Percentiles rank a stretch among this genome's conserved stretches.
Conservation (phyloP, 2,113 vertebrate species). For the Accipiter cooperii region DNA sequence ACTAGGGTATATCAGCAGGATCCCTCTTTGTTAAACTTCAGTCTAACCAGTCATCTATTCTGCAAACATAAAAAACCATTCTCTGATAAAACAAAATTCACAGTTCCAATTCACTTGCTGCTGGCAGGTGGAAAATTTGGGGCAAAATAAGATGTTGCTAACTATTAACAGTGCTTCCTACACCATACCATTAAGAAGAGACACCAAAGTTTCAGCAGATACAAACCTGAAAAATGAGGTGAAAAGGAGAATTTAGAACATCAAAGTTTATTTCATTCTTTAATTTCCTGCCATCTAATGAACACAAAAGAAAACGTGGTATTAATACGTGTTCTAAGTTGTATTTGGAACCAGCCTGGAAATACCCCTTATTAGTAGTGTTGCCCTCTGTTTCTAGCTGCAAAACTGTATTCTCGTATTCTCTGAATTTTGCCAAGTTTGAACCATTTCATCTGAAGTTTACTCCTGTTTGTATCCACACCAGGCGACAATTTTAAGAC, state of each 20-base stretch:
- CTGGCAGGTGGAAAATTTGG: not conserved
- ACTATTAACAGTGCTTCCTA: not conserved
- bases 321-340: not conserved
- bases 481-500: not conserved
- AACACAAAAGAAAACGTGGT: not conserved
- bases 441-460: not conserved
- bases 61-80: constrained; percentile 11
- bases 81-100: not conserved
- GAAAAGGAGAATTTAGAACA: not conserved
- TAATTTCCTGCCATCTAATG: not conserved
- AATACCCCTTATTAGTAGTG: not conserved
- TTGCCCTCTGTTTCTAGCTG: not conserved
- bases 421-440: not conserved
- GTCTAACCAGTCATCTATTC: constrained; percentile 18
- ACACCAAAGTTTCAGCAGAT: not conserved
- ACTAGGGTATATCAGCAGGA: not conserved
- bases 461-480: not conserved
- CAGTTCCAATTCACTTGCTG: not conserved
- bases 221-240: not conserved
- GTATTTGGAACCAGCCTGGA: not conserved
- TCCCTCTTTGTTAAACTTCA: not conserved
- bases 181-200: not conserved
- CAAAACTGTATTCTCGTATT: not conserved
- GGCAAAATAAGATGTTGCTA: not conserved
- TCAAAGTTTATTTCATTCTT: not conserved